Percentiles rank a stretch among this genome's conserved stretches.
These are phyloP conservation scores for Neotoxoptera formosana DNA, from an alignment of 1,140 invertebrate species.

Conservation along the genomic window DNA sequence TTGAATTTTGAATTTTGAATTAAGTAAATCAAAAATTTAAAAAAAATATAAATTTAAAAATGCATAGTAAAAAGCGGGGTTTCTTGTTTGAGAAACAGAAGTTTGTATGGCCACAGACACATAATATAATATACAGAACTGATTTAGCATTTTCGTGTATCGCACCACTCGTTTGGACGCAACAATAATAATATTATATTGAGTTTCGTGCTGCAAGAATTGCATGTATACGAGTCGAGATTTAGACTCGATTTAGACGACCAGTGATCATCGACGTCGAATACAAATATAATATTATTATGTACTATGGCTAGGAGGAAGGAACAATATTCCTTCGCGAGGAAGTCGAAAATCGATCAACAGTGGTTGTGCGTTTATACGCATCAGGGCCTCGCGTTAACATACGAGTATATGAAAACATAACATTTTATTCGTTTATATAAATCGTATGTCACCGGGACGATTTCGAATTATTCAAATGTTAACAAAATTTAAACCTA, in stretches of 20 bases:
- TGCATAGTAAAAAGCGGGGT: too few relatives aligned
- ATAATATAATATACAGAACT: neutral
- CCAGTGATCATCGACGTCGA: neutral
- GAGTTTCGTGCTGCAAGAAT: neutral
- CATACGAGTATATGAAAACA: neutral
- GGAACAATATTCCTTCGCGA: neutral
- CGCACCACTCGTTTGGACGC: neutral
- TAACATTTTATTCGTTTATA: too few relatives aligned
- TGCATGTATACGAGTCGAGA: neutral
- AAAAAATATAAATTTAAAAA: too few relatives aligned
- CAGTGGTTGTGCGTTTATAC: neutral
- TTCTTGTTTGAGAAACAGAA: too few relatives aligned
- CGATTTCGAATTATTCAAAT: too few relatives aligned
- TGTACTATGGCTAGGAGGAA: neutral
- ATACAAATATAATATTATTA: neutral
- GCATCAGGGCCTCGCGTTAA: too few relatives aligned
- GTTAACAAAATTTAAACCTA: too few relatives aligned
- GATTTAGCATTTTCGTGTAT: neutral
- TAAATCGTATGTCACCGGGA: too few relatives aligned
- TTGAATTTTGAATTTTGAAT: too few relatives aligned
- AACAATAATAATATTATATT: neutral
- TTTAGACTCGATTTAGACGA: neutral
- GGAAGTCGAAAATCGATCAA: neutral
- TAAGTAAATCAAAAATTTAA: too few relatives aligned
- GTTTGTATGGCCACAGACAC: too few relatives aligned